Conservation (phyloP, 35 echinoderm and acorn worm species). For the Acanthaster planci region DNA sequence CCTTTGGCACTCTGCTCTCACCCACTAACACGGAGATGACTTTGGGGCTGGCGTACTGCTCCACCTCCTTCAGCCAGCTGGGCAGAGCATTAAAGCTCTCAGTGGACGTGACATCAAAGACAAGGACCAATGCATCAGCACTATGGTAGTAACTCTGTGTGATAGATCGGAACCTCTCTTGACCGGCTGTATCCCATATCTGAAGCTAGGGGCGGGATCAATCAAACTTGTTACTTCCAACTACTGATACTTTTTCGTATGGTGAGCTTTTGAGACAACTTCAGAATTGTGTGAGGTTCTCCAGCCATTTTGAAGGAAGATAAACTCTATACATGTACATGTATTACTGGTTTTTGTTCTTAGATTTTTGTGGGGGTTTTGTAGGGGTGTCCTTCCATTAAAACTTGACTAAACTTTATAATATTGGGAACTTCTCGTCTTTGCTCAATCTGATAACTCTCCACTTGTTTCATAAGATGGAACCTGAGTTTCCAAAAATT, state of each 20-base stretch:
- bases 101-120: slow-evolving; percentile 94
- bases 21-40: slow-evolving; percentile 96
- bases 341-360: too few relatives aligned
- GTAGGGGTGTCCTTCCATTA: too few relatives aligned
- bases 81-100: slow-evolving; percentile 94
- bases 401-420: too few relatives aligned
- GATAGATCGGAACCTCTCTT: slow-evolving; percentile 95
- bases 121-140: slow-evolving; percentile 92
- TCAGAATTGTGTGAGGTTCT: not conserved
- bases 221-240: too few relatives aligned
- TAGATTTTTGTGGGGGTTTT: too few relatives aligned
- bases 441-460: too few relatives aligned
- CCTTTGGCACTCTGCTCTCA: slow-evolving; percentile 56
- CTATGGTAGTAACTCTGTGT: slow-evolving; percentile 99
- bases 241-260: too few relatives aligned
- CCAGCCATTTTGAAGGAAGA: too few relatives aligned
- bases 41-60: slow-evolving; percentile 92
- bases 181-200: slow-evolving; percentile 98
- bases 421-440: too few relatives aligned
- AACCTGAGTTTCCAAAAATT: too few relatives aligned
- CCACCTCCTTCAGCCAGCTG: slow-evolving; percentile 95
- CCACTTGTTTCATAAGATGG: too few relatives aligned
- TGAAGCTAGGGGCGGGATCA: slow-evolving; percentile 79
- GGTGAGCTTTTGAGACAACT: not conserved
- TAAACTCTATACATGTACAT: too few relatives aligned